A percentile compares a stretch with the other conserved stretches of the same genome.
Evolutionary conservation across 2,797 vertebrate species (phyloP).

Genomic region (Galaxias olidus): DNA sequence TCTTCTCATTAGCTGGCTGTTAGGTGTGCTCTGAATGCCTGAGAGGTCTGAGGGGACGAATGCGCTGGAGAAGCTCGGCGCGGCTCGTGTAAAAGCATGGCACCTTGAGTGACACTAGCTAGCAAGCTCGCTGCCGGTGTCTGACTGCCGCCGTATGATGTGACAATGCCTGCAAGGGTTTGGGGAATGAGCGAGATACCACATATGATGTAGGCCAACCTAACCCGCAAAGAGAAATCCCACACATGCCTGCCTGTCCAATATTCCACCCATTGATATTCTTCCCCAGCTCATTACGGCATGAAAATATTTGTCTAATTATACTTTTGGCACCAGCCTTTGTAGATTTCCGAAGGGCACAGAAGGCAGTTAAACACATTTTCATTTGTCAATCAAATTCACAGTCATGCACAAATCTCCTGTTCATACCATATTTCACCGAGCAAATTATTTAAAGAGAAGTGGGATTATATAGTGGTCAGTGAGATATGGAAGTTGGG

Average conservation of each 20-base stretch:
- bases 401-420: slow-evolving; percentile 4
- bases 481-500: no score
- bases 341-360: not conserved
- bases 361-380: slow-evolving; percentile 26
- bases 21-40: slow-evolving; percentile 49
- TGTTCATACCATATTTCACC: no score
- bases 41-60: slow-evolving; percentile 40
- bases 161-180: not conserved
- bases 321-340: slow-evolving; percentile 3
- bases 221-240: not conserved
- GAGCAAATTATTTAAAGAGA: no score
- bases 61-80: slow-evolving; percentile 37
- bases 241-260: not conserved
- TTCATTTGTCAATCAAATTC: slow-evolving; percentile 18
- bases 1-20: slow-evolving; percentile 59
- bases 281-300: slow-evolving; percentile 1
- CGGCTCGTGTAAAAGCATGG: slow-evolving; percentile 38
- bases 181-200: not conserved
- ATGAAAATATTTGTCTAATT: slow-evolving; percentile 17
- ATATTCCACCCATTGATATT: not conserved
- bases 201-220: slow-evolving; percentile 18
- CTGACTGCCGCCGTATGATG: slow-evolving; percentile 4
- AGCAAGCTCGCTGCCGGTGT: not conserved
- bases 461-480: no score
- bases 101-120: slow-evolving; percentile 10